phyloP scores from a whole-genome alignment of 2,797 vertebrate genomes.

The Scolopax bukidnonensis region DNA sequence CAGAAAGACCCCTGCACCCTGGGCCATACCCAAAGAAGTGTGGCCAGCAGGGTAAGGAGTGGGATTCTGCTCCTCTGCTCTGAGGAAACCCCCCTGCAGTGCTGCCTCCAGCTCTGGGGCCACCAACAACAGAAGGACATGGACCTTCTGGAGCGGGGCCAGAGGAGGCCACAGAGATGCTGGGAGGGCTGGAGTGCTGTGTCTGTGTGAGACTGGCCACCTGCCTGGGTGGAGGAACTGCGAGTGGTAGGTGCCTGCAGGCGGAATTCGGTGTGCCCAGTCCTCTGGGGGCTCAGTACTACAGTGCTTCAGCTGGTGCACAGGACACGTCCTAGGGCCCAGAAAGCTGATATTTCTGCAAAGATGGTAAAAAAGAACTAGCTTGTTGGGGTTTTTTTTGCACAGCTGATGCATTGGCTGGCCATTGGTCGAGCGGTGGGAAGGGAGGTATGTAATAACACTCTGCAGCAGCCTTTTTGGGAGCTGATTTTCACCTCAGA shows the following conservation, averaged over 20 bases:
- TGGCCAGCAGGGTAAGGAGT: no score
- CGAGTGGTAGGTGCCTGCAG: rapidly evolving
- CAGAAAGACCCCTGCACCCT: no score
- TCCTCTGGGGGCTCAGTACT: not conserved
- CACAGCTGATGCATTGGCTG: not conserved
- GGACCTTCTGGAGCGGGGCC: no score
- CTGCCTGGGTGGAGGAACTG: not conserved
- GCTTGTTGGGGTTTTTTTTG: not conserved
- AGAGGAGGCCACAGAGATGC: no score
- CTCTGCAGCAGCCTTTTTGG: not conserved
- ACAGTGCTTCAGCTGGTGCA: not conserved
- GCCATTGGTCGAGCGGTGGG: not conserved
- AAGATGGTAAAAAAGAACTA: not conserved
- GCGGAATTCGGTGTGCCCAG: not conserved
- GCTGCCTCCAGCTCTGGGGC: no score
- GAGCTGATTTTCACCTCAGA: not conserved
- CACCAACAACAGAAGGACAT: no score
- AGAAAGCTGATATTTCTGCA: not conserved
- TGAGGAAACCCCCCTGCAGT: no score
- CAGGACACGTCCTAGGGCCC: not conserved
- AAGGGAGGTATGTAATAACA: not conserved
- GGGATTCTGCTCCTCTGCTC: no score
- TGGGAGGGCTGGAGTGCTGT: not conserved
- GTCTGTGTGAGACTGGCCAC: not conserved
- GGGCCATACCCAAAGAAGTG: no score